Base-by-base conservation (phyloP, 2,797 vertebrate genomes). In the Alca torda region DNA sequence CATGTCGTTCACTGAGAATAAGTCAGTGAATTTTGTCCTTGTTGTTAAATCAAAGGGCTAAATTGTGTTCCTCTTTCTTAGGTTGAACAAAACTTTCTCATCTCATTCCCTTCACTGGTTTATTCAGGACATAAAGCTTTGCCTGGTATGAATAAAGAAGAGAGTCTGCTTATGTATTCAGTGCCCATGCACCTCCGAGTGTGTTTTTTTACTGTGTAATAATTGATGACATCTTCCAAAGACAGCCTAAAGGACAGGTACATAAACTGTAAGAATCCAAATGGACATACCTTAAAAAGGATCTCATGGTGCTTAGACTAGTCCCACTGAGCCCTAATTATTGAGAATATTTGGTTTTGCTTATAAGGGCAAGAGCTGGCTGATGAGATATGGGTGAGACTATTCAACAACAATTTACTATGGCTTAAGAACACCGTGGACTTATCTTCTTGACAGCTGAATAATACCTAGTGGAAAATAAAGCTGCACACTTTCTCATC, bases 141-240 rank as follows among this genome's bases (percentile, higher is more conserved):
- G 51, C 9, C 37, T 84, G 70, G 50, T 51, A 90, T 37, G 46
- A 91, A 87, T 80, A 74, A 89, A 35, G 33, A 72, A 65, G 28
- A 65, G 17, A 87, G 51, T 43, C 7, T 85, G 7, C 9, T 85
- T 59, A 23, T 60, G 31, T 46, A 65, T 90, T 89, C 65, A 61
- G 26, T 43, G 30, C 61, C 63, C 24, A 6, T 31, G 23, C 23
- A 48, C 21, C 21, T 70, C 75, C 60, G 51, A 76, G n/a, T 78
- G 68, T 64, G 57, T 12, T 87, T 95, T 95, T 92, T 85, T 65
- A 48, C 81, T 81, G 43, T 75, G 84, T 43, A 87, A 84, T 63
- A 95, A 91, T 69, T 91, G 84, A 87, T 82, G 33, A 75, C 41
- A 75, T 74, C 37, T 78, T 74, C 81, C 61, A 87, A 85, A 90